Conservation (phyloP, 2,888 invertebrate species). For the Tethea ocularis region DNA sequence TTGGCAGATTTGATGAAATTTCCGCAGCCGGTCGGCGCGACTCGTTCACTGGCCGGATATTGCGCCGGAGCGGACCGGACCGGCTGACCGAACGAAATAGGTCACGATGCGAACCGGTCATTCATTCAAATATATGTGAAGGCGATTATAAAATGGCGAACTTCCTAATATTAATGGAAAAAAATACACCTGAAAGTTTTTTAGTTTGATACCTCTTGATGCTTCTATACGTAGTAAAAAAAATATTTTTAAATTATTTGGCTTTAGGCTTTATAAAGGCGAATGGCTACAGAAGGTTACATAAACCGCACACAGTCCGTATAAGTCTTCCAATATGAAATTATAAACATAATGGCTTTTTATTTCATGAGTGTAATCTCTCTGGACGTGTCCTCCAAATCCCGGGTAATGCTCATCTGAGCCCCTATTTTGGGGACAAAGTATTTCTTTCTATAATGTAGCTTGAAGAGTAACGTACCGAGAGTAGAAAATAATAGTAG, state of each 20-base stretch:
- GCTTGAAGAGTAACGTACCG: no score
- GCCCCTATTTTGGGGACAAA: not conserved
- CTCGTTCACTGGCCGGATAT: constrained; percentile 56
- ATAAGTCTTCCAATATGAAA: constrained; percentile 4
- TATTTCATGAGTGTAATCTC: constrained; percentile 16
- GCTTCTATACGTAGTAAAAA: no score
- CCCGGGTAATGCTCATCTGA: not conserved
- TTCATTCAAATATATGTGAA: constrained; percentile 26
- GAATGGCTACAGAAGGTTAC: not conserved
- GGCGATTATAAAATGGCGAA: constrained; percentile 20
- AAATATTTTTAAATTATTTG: not conserved
- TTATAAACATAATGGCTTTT: constrained; percentile 18
- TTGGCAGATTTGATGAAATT: constrained; percentile 63
- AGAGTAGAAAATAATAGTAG: no score
- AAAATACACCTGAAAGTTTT: no score
- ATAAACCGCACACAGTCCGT: not conserved
- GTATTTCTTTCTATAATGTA: not conserved
- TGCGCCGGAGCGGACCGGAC: constrained; percentile 41
- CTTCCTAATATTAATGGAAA: no score
- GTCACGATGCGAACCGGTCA: constrained; percentile 23
- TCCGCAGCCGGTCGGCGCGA: constrained; percentile 41
- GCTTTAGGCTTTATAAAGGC: not conserved
- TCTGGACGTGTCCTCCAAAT: not conserved
- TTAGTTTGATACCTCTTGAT: no score
- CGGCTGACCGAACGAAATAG: constrained; percentile 26